Percentiles rank a stretch among this genome's conserved stretches.
These are phyloP conservation scores for Drosophila limbata DNA, from an alignment of 2,888 invertebrate species.

Conservation along the genomic window DNA sequence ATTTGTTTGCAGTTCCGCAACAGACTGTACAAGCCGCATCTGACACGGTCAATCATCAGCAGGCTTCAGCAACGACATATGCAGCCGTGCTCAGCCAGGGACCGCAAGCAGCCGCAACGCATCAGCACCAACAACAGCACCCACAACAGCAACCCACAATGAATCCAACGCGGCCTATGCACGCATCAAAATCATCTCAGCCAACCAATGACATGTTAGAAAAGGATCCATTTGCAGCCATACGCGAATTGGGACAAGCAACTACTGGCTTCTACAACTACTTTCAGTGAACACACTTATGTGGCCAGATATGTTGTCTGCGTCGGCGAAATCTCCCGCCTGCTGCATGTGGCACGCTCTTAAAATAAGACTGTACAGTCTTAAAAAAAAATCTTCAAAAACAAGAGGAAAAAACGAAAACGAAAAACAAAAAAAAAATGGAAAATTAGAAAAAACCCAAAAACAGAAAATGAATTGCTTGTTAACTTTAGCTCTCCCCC, in stretches of 20 bases:
- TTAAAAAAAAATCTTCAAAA: slow-evolving; percentile 38
- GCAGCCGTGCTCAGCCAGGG: slow-evolving; percentile 85
- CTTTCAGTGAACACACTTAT: slow-evolving; percentile 85
- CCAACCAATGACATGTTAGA: slow-evolving; percentile 71
- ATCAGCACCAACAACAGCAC: slow-evolving; percentile 9
- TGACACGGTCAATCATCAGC: slow-evolving; percentile 53
- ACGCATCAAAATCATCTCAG: slow-evolving; percentile 55
- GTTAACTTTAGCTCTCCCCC: slow-evolving; percentile 74
- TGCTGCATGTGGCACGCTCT: slow-evolving; percentile 62
- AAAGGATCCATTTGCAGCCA: slow-evolving; percentile 86
- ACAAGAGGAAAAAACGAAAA: slow-evolving; percentile 53
- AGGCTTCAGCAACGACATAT: slow-evolving; percentile 83
- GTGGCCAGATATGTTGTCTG: slow-evolving; percentile 14
- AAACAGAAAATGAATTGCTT: slow-evolving; percentile 65
- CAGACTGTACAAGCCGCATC: slow-evolving; percentile 53
- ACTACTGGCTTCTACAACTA: slow-evolving; percentile 87
- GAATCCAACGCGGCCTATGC: slow-evolving; percentile 32
- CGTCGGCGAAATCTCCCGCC: slow-evolving; percentile 18
- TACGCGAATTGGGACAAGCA: slow-evolving; percentile 86
- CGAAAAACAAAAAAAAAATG: slow-evolving; percentile 58
- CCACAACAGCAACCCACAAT: slow-evolving; percentile 25
- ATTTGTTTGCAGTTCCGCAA: slow-evolving; percentile 68
- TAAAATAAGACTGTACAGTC: slow-evolving; percentile 45
- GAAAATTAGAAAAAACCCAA: slow-evolving; percentile 64
- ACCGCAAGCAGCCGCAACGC: slow-evolving; percentile 54